A percentile compares a stretch with the other conserved stretches of the same genome.
These are phyloP conservation scores for Oligia fasciuncula DNA, from an alignment of 2,888 invertebrate genomes.

Conservation along the genomic window DNA sequence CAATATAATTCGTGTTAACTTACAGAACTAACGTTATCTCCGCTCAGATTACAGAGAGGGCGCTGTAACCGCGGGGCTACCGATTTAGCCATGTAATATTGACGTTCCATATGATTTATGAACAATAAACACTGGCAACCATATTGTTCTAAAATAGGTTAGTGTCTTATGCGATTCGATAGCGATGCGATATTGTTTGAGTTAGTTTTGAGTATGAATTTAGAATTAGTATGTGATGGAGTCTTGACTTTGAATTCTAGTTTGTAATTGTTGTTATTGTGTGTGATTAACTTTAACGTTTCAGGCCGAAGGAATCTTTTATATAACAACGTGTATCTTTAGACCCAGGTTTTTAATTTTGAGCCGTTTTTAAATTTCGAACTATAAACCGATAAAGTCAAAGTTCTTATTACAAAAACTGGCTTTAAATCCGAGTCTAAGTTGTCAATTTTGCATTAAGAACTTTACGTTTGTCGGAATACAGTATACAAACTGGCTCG, in stretches of 20 bases:
- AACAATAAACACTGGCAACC: conserved; percentile 79
- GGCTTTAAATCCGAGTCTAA: no score
- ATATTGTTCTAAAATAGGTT: conserved; percentile 76
- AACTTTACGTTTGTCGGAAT: no score
- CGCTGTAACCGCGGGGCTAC: conserved; percentile 69
- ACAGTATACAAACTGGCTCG: no score
- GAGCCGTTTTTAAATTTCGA: no score
- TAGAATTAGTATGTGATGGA: neutral
- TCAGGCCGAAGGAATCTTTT: no score
- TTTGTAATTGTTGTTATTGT: neutral
- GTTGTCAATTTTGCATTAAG: no score
- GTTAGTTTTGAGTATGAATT: conserved; percentile 10
- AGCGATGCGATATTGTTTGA: conserved; percentile 21
- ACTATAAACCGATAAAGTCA: no score
- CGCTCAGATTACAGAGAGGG: conserved; percentile 64
- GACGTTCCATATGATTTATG: conserved; percentile 85
- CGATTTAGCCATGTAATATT: conserved; percentile 78
- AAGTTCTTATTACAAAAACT: no score
- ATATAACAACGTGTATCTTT: no score
- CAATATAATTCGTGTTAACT: conserved; percentile 66
- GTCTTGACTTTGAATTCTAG: neutral
- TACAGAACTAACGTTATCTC: conserved; percentile 69
- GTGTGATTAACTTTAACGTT: neutral
- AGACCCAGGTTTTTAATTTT: no score
- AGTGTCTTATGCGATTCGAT: conserved; percentile 10